A percentile compares a stretch with the other conserved stretches of the same genome.
Evolutionary conservation across 2,888 invertebrate species (phyloP).

Genomic region (Ethmia dodecea): DNA sequence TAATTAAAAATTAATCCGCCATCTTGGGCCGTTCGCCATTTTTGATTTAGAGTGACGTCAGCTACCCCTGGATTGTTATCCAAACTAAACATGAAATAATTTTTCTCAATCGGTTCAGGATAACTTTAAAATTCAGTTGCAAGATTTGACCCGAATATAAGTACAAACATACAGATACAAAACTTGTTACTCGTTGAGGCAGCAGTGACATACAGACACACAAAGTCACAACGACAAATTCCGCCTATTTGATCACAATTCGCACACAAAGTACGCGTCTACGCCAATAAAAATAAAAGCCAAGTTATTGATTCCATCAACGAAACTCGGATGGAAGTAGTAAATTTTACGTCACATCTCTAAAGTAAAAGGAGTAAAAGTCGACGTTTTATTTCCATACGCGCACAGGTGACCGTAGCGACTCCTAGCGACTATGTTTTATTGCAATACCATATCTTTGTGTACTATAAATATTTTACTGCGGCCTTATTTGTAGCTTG

Average conservation of each 20-base stretch:
- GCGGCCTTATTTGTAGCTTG: background rate
- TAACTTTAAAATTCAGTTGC: no score
- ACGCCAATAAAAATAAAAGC: conserved; percentile 18
- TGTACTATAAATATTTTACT: conserved; percentile 18
- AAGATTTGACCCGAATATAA: no score
- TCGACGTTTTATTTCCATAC: conserved; percentile 30
- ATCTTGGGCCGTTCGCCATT: no score
- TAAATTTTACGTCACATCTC: conserved; percentile 30
- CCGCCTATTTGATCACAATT: no score
- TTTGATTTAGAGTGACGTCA: no score
- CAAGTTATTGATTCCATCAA: conserved; percentile 41
- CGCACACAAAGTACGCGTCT: background rate
- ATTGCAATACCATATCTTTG: conserved; percentile 31
- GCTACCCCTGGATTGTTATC: no score
- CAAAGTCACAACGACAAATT: background rate
- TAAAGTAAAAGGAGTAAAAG: conserved; percentile 31
- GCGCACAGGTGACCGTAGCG: conserved; percentile 27
- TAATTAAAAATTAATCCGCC: no score
- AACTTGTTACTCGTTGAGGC: background rate
- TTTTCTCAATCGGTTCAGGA: no score
- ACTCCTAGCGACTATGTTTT: conserved; percentile 28
- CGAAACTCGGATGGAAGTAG: conserved; percentile 25
- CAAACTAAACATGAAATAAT: no score
- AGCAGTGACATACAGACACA: background rate
- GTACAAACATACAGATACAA: no score